Conservation (phyloP, 2,888 invertebrate genomes). For the Hedya salicella region DNA sequence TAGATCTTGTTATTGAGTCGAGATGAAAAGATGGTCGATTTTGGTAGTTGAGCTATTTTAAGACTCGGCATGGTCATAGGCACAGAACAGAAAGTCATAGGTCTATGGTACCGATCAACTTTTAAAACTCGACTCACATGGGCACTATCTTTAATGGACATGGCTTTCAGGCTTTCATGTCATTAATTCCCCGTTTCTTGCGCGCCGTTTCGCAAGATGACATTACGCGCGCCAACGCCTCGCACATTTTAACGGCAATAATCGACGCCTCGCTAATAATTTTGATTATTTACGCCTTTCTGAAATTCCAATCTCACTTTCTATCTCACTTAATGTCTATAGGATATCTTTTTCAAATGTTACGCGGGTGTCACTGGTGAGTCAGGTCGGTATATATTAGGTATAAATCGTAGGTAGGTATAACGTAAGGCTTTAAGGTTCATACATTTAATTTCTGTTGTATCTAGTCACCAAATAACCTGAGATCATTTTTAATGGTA, state of each 20-base stretch:
- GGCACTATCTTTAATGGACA: no score
- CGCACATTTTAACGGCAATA: conserved; percentile 2
- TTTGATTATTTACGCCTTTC: conserved; percentile 30
- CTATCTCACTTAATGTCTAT: conserved; percentile 11
- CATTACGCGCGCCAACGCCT: background rate
- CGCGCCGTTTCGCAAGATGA: conserved; percentile 3
- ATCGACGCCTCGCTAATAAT: conserved; percentile 12
- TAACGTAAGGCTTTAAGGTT: background rate
- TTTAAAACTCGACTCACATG: no score
- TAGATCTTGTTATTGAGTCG: no score
- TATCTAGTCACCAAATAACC: no score
- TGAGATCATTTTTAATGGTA: no score
- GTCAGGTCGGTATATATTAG: background rate
- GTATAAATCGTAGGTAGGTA: no score
- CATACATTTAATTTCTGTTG: background rate
- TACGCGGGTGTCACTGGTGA: background rate
- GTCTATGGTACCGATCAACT: no score
- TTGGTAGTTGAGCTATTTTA: no score
- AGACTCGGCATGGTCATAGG: no score
- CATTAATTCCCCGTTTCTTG: background rate
- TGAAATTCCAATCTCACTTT: conserved; percentile 19
- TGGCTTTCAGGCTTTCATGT: no score
- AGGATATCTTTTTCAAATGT: conserved; percentile 14
- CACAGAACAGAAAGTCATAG: no score
- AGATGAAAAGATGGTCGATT: no score